These are phyloP conservation scores for Halcyon chelicuti DNA, from an alignment of 2,797 vertebrate genomes.

Conservation along the genomic window DNA sequence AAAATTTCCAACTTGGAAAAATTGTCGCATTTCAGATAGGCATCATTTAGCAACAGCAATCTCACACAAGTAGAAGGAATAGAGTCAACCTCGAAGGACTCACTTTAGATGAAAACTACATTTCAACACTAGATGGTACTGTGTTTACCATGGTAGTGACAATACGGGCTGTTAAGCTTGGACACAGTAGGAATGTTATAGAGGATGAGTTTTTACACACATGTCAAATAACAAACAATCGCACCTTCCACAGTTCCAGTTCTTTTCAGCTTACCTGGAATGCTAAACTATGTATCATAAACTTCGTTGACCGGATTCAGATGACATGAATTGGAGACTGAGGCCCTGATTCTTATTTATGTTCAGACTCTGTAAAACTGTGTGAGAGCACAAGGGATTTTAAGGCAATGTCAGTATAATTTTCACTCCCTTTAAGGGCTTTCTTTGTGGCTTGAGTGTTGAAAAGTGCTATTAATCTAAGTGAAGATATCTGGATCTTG, in stretches of 20 bases:
- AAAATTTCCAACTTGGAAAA: constrained; percentile 84
- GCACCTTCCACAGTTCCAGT: not conserved
- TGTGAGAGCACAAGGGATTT: not conserved
- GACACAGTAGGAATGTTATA: not conserved
- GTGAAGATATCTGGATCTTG: not conserved
- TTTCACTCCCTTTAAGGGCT: not conserved
- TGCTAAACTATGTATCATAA: not conserved
- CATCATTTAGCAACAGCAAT: constrained; percentile 88
- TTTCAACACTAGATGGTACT: constrained; percentile 85
- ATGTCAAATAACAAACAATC: not conserved
- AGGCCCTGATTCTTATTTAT: not conserved
- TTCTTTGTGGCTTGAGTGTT: not conserved
- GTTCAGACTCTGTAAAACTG: not conserved
- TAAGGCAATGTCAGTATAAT: not conserved
- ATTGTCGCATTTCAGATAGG: constrained; percentile 84
- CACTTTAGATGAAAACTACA: constrained; percentile 86
- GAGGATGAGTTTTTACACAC: not conserved
- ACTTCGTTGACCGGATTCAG: not conserved
- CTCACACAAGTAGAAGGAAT: constrained; percentile 85
- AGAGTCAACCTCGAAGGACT: constrained; percentile 85
- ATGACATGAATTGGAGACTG: not conserved
- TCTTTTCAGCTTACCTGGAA: not conserved
- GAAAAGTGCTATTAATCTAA: not conserved
- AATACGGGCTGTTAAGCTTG: not conserved
- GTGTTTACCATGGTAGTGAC: not conserved